These are phyloP conservation scores for Drosophila multiciliata DNA, from an alignment of 2,888 invertebrate genomes.

Conservation along the genomic window DNA sequence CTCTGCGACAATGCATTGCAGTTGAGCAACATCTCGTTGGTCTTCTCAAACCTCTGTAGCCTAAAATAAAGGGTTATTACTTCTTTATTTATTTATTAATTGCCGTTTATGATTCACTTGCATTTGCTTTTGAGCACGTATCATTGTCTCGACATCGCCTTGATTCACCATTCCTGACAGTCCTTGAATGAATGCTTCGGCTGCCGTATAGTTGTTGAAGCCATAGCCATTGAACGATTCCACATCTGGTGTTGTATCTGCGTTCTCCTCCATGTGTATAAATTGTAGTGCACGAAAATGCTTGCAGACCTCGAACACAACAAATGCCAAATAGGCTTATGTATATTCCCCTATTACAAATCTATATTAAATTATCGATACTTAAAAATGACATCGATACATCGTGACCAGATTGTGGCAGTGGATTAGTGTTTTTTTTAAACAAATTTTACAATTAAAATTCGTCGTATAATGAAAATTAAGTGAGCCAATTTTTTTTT, in stretches of 20 bases:
- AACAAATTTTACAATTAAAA: background rate
- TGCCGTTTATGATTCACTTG: conserved; percentile 83
- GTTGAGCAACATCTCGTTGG: conserved; percentile 99
- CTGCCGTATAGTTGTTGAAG: conserved; percentile 95
- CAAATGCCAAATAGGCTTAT: conserved; percentile 22
- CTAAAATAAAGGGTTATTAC: conserved; percentile 85
- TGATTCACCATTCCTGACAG: conserved; percentile 96
- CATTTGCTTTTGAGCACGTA: conserved; percentile 97
- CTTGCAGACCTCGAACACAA: background rate
- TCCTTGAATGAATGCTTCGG: conserved; percentile 96
- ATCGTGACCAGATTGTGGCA: background rate
- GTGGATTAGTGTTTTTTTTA: background rate
- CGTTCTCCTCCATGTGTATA: conserved; percentile 37
- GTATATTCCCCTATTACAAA: background rate
- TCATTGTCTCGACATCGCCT: conserved; percentile 95
- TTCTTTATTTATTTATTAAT: background rate
- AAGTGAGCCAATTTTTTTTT: too few species aligned
- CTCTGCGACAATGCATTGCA: conserved; percentile 97
- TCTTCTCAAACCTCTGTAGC: conserved; percentile 98
- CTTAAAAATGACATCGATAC: background rate
- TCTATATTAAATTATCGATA: background rate
- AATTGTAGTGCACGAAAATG: conserved; percentile 6
- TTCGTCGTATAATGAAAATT: background rate
- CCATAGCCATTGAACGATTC: conserved; percentile 92
- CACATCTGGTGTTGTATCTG: conserved; percentile 82